Base-by-base conservation (phyloP, 1,140 invertebrate species). In the Drosophila seguyi region DNA sequence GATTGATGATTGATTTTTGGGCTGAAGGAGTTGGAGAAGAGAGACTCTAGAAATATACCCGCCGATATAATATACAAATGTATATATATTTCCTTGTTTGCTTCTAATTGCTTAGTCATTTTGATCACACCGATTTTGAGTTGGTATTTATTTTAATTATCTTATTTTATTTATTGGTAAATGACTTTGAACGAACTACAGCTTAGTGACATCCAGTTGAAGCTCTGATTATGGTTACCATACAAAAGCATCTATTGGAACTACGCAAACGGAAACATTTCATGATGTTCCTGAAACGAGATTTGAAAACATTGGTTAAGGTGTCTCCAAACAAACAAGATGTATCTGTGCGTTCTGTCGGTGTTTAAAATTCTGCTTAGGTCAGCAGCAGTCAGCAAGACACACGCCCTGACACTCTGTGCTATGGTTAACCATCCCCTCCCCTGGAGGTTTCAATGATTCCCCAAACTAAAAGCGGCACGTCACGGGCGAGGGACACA, bases 271-370 rank as follows among this genome's bases (percentile, higher is more conserved):
- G 57, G 66, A 69, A 69, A 69, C 62, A 67, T 67, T 69, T 69
- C 44, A 67, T 69, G 66, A 68, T 69, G 66, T 69, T 53, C 63
- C 66, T 69, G 66, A 69, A 69, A 69, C 38, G 66, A 69, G 31
- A 69, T 69, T 53, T 14, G 60, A 67, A 67, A 69, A 68, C 61
- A 66, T 34, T 45, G 42, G 27, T 66, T 66, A 62, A 66, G 62
- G 57, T 62, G 58, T 62, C 29, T 62, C 27, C 22, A 34, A 45
- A 44, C 20, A 59, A 2, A 38, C 10, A 18, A 18, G 6, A 20
- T 36, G 34, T 58, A 27, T 31, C 39, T 60, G 36, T 63, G 27
- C 14, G 36, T 63, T 60, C 36, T 58, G 55, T 41, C 1, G 29
- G 36, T 41, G 52, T 63, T 31, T 39, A 29, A 39, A 25, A 20